These are phyloP conservation scores for Mesitornis unicolor DNA, from an alignment of 2,113 vertebrate genomes.

Conservation along the genomic window DNA sequence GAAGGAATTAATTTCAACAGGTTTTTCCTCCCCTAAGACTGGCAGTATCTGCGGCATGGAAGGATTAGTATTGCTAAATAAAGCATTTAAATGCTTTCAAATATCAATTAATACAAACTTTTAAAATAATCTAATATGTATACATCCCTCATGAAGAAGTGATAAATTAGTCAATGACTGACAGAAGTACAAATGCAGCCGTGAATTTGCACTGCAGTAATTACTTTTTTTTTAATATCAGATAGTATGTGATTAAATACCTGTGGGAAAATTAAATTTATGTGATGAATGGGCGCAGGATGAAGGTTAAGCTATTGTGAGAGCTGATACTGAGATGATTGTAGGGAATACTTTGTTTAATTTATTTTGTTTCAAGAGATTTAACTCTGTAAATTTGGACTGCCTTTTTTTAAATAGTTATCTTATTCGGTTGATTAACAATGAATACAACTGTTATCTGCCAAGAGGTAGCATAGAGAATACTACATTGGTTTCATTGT, in stretches of 20 bases:
- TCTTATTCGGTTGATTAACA: conserved; percentile 71
- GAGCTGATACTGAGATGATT: conserved; percentile 85
- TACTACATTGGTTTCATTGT: conserved; percentile 10
- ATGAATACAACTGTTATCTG: conserved; percentile 52
- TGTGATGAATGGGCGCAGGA: conserved; percentile 85
- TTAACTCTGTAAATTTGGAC: conserved; percentile 65
- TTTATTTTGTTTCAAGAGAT: conserved; percentile 85
- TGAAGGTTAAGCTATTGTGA: conserved; percentile 86
- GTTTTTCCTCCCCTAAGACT: neutral
- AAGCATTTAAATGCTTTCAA: neutral
- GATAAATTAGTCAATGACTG: conserved; percentile 52
- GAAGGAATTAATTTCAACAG: no score
- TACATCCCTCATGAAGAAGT: conserved; percentile 11
- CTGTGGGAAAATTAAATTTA: conserved; percentile 90
- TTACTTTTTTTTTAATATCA: conserved; percentile 86
- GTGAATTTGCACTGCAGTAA: conserved; percentile 81
- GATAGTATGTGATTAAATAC: conserved; percentile 94
- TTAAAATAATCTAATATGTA: neutral
- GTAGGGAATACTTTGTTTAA: conserved; percentile 79
- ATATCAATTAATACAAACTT: neutral
- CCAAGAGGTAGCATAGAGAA: neutral
- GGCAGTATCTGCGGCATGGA: neutral
- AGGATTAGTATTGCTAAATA: neutral
- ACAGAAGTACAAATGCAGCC: conserved; percentile 64
- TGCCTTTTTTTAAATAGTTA: conserved; percentile 69